Percentiles rank a stretch among this genome's conserved stretches.
These are phyloP conservation scores for Salvelinus namaycush DNA, from an alignment of 2,113 vertebrate genomes.

Conservation along the genomic window DNA sequence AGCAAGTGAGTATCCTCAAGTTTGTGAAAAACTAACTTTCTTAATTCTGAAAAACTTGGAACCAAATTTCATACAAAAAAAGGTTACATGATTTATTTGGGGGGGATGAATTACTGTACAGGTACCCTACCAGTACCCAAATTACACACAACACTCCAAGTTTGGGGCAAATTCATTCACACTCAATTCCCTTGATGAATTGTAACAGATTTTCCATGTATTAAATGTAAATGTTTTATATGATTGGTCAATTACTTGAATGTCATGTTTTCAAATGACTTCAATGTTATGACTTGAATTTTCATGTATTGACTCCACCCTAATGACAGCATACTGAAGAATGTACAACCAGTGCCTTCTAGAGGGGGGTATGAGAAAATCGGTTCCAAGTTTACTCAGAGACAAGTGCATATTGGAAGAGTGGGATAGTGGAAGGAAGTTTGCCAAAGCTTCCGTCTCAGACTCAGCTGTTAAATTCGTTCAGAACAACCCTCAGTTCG, in stretches of 20 bases:
- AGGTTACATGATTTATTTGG: neutral
- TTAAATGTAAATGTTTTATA: too few species aligned
- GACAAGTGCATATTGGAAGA: neutral
- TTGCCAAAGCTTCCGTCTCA: neutral
- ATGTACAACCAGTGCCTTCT: neutral
- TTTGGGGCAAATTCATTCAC: neutral
- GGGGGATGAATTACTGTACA: too few species aligned
- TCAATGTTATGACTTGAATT: too few species aligned
- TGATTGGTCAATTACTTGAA: too few species aligned
- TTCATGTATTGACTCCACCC: too few species aligned
- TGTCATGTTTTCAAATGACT: too few species aligned
- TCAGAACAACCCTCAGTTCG: slow-evolving; percentile 70
- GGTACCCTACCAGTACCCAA: too few species aligned
- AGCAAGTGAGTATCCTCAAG: neutral
- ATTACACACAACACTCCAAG: neutral
- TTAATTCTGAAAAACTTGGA: slow-evolving; percentile 19
- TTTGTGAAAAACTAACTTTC: neutral
- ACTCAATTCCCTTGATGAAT: neutral
- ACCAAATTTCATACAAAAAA: neutral
- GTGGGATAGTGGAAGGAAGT: neutral
- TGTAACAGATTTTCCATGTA: too few species aligned
- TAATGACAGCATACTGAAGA: too few species aligned
- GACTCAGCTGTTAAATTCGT: slow-evolving; percentile 70
- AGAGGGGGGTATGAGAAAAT: neutral
- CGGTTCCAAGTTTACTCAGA: slow-evolving; percentile 14